Evolutionary conservation across 2,888 invertebrate species (phyloP).

Genomic region (Dermolepida albohirtum): DNA sequence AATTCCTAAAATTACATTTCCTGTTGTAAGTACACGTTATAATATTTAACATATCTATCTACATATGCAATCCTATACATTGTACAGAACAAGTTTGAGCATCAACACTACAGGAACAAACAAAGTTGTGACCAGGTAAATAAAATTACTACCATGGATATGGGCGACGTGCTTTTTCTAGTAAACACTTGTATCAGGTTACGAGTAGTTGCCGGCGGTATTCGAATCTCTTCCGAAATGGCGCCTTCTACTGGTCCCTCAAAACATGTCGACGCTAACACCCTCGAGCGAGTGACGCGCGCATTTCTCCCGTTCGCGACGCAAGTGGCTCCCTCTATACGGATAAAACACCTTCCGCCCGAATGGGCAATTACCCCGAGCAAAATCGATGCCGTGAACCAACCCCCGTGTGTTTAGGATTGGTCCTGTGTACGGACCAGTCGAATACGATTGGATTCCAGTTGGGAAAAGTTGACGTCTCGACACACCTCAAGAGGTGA

Average conservation of each 20-base stretch:
- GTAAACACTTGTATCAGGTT: conserved; percentile 36
- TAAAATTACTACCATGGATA: neutral
- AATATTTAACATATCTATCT: conserved; percentile 6
- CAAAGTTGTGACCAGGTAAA: neutral
- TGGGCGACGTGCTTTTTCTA: conserved; percentile 29
- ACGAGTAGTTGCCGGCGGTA: conserved; percentile 27
- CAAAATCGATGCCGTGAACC: conserved; percentile 54
- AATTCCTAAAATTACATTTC: conserved; percentile 1
- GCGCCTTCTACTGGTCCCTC: conserved; percentile 41
- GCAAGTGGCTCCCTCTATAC: conserved; percentile 63
- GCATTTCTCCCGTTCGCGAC: conserved; percentile 50
- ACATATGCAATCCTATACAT: neutral
- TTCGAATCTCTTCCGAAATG: conserved; percentile 41
- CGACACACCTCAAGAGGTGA: conserved; percentile 64
- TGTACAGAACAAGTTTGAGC: too few species aligned
- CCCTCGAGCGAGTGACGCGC: conserved; percentile 50
- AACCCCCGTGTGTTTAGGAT: conserved; percentile 49
- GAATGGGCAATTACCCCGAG: conserved; percentile 60
- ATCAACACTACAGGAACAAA: neutral
- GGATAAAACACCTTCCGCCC: conserved; percentile 62
- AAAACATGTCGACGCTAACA: conserved; percentile 48
- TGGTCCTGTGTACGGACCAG: conserved; percentile 46
- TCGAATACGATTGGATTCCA: conserved; percentile 56
- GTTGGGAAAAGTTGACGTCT: conserved; percentile 55
- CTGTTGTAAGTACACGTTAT: neutral